Base-by-base conservation (phyloP, 2,797 vertebrate species). In the Hybognathus amarus region DNA sequence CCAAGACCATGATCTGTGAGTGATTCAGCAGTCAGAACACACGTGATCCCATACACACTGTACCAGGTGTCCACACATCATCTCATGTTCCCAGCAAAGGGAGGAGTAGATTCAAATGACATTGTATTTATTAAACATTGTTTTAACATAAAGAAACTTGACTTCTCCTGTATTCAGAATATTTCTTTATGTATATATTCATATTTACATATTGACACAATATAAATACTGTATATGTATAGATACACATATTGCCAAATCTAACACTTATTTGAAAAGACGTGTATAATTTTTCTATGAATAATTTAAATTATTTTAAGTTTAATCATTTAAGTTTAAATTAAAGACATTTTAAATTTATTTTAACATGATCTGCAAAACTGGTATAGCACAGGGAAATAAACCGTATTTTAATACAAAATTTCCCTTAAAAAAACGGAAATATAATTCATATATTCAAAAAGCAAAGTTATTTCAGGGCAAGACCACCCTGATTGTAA, bases 111-210 rank as follows among this genome's bases (percentile, higher is more conserved):
- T 73, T 83, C 92, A 90, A 87, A 91, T 90, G 89, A 92, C 91
- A 88, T 92, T 94, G 92, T 94, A 93, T 88, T 89, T 87, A 88
- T 88, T 94, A 91, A 91, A 93, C 94, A 92, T 94, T 95, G 93
- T 94, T 94, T 94, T 94, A 93, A 94, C 92, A 89, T 71, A 77
- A 95, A 94, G 94, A 94, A 95, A 95, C 93, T 90, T 90, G 90
- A 91, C 90, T 89, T 90, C 90, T 90, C 77, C 86, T 92, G 87
- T 91, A 88, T 88, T 78, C 36, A 63, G 76, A 81, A 4, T 18
- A n/a, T n/a, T n/a, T n/a, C n/a, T n/a, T n/a, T n/a, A n/a, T n/a
- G n/a, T n/a, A 17, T 47, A 47, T 45, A 13, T 45, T 10, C 9
- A 45, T 45, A 45, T 45, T 45, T 45, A 45, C 42, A 45, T 40